phyloP scores from a whole-genome alignment of 2,888 invertebrate species.

The Melanophora roralis region DNA sequence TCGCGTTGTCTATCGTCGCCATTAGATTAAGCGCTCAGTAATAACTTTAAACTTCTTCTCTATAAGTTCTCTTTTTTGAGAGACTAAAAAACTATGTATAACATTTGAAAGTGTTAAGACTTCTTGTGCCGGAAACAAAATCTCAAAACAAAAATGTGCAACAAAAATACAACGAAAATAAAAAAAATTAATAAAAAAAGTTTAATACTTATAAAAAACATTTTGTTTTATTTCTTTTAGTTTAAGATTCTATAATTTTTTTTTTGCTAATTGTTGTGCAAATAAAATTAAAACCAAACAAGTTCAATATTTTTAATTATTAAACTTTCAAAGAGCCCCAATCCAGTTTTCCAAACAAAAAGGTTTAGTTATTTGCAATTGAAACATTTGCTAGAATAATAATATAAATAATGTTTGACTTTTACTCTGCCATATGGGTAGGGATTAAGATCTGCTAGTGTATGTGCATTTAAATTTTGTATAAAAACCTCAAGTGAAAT shows the following conservation, averaged over 20 bases:
- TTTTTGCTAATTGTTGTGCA: too few species aligned
- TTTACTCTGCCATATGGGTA: conserved; percentile 30
- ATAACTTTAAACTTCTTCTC: too few species aligned
- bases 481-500: conserved; percentile 68
- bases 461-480: conserved; percentile 65
- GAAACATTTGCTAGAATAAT: neutral
- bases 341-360: conserved; percentile 57
- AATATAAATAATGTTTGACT: conserved; percentile 55
- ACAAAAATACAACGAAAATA: conserved; percentile 46
- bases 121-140: conserved; percentile 33
- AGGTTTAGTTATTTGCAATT: conserved; percentile 17
- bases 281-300: neutral
- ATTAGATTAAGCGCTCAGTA: neutral
- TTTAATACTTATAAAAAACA: neutral
- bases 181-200: conserved; percentile 13
- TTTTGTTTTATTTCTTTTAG: conserved; percentile 11
- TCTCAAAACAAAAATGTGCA: conserved; percentile 11
- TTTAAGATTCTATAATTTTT: too few species aligned
- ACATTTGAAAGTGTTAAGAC: conserved; percentile 47
- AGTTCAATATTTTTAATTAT: conserved; percentile 13
- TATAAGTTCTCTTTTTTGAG: conserved; percentile 56
- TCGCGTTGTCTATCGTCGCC: conserved; percentile 69
- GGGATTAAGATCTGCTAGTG: conserved; percentile 58
- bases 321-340: neutral
- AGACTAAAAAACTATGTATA: conserved; percentile 9